phyloP scores from a whole-genome alignment of 2,113 vertebrate genomes.

The Spea bombifrons region DNA sequence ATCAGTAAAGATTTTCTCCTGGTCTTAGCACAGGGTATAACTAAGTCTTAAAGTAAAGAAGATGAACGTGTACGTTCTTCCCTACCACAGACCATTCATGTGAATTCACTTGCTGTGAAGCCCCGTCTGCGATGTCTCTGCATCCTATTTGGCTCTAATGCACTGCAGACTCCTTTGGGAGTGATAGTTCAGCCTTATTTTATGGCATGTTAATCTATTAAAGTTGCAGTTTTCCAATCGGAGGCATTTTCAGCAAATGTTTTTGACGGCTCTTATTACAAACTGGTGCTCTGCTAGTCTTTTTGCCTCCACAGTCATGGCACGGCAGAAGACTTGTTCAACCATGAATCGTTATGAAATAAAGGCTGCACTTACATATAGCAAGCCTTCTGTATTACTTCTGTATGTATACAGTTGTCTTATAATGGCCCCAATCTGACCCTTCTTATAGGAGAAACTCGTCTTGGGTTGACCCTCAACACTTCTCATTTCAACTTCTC shows the following conservation, averaged over 20 bases:
- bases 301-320: not conserved
- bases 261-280: constrained; percentile 36
- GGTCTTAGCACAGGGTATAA: too few species aligned
- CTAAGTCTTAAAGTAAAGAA: too few species aligned
- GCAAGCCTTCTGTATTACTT: constrained; percentile 23
- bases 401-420: constrained; percentile 7
- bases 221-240: constrained; percentile 27
- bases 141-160: constrained; percentile 24
- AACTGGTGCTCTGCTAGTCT: constrained; percentile 1
- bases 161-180: constrained; percentile 37
- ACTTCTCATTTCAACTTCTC: too few species aligned
- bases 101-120: not conserved
- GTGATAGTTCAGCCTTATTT: constrained; percentile 32
- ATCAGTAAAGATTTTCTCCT: too few species aligned
- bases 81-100: not conserved
- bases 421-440: constrained; percentile 18
- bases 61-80: too few species aligned
- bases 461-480: too few species aligned
- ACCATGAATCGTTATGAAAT: too few species aligned
- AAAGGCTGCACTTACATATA: too few species aligned
- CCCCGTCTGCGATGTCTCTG: not conserved
- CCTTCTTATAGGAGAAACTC: constrained; percentile 1
- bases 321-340: too few species aligned
- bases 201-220: constrained; percentile 44
- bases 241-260: constrained; percentile 27